These are phyloP conservation scores for Erythrolamprus reginae DNA, from an alignment of 2,113 vertebrate genomes.

Conservation along the genomic window DNA sequence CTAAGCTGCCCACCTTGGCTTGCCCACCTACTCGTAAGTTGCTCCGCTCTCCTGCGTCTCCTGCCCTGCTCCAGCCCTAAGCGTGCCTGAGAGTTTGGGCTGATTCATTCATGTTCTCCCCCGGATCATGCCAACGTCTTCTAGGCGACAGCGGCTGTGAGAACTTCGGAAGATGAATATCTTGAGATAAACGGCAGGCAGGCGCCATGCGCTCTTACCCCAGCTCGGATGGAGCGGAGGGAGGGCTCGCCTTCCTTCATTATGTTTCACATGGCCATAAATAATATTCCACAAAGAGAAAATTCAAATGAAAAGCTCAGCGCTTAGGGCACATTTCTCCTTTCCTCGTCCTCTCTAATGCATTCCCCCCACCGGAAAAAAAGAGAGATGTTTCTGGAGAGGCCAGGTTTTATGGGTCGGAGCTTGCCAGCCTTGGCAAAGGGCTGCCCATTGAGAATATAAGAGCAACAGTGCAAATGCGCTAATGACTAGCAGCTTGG, in stretches of 20 bases:
- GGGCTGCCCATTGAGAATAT: slow-evolving; percentile 10
- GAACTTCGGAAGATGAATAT: background rate
- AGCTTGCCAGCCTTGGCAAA: slow-evolving; percentile 29
- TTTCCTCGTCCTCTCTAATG: slow-evolving; percentile 30
- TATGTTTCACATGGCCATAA: slow-evolving; percentile 36
- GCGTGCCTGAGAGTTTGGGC: background rate
- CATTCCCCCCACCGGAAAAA: too few species aligned
- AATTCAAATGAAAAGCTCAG: slow-evolving; percentile 37
- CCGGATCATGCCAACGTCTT: background rate
- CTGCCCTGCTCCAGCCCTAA: background rate
- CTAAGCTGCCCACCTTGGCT: background rate
- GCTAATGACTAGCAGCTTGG: slow-evolving; percentile 16
- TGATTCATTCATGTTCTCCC: background rate
- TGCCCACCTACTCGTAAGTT: too few species aligned
- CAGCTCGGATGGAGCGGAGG: background rate
- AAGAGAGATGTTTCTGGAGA: background rate
- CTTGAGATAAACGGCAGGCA: background rate
- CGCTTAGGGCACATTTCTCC: slow-evolving; percentile 48
- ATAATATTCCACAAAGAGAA: slow-evolving; percentile 46
- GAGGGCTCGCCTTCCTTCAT: background rate
- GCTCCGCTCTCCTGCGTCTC: too few species aligned
- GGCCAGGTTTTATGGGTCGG: slow-evolving; percentile 24
- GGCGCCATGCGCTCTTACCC: background rate
- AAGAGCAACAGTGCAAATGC: background rate
- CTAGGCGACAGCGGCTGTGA: background rate